A percentile compares a stretch with the other conserved stretches of the same genome.
Conservation (phyloP, 2,113 vertebrate genomes). For the Eudyptes chrysolophus region DNA sequence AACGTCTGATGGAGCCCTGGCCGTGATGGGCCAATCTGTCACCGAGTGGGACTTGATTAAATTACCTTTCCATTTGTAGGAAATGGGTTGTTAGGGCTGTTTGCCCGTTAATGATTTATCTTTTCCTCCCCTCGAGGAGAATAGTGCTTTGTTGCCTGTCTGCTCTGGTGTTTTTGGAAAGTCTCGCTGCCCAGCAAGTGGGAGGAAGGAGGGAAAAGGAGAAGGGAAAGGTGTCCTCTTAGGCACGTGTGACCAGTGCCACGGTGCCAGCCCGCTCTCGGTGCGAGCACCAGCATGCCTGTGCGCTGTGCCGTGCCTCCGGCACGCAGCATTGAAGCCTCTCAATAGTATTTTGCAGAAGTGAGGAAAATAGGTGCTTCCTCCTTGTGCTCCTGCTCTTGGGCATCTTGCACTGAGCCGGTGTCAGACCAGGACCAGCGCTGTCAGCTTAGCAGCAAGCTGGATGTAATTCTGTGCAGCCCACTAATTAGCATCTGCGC, state of each 20-base stretch:
- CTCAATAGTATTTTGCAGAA: not conserved
- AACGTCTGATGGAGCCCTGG: not conserved
- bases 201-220: not conserved
- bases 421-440: not conserved
- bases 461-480: not conserved
- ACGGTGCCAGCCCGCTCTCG: accelerated
- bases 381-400: not conserved
- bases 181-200: not conserved
- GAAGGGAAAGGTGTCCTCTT: not conserved
- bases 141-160: not conserved
- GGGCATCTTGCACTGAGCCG: accelerated
- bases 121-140: not conserved
- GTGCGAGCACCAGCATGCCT: accelerated
- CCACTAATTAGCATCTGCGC: not conserved
- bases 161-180: not conserved
- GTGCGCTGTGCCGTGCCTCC: accelerated
- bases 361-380: not conserved
- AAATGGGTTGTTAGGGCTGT: not conserved
- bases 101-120: not conserved
- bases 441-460: not conserved
- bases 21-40: accelerated
- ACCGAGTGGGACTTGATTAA: not conserved
- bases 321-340: accelerated
- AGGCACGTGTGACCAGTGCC: not conserved
- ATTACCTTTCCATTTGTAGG: not conserved